Base-by-base conservation (phyloP, 2,797 vertebrate species). In the Chelidonichthys spinosus region DNA sequence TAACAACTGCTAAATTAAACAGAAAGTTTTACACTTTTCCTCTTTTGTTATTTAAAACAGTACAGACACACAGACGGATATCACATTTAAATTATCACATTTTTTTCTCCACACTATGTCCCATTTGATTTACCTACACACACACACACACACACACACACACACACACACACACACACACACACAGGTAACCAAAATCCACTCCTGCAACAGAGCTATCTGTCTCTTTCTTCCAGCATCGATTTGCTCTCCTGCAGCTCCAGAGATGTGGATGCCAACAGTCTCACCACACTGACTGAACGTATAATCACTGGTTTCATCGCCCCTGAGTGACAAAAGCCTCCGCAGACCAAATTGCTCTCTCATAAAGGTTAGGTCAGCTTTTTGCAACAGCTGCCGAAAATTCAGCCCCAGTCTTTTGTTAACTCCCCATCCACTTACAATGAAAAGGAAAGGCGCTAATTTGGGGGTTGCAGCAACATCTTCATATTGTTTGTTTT, bases 231-330 rank as follows among this genome's bases (percentile, higher is more conserved):
- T 75, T 69, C 3, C 42, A 17, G 47, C 35, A 72, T 42, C 70
- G 71, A 83, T 82, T 81, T 59, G 47, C 65, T 60, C 54, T 61
- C 44, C 74, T 37, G 72, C n/a, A 7, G 46, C 7, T 47, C 11
- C n/a, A n/a, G n/a, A 65, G 18, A 64, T n/a, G 35, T 53, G 69
- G 63, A 84, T 59, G 35, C 58, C 69, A 74, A 64, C 63, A 39
- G 63, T 76, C 79, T 63, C 47, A 56, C 59, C 37, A 69, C 44
- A 47, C 10, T 65, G 69, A 78, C 47, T 73, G 53, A 87, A 78
- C 47, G 65, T 40, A 62, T 69, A 59, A 82, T 82, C 49, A 72
- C 60, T 43, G 67, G 78, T 84, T 5, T 63, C 65, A 77, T 59
- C 68, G 68, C 36, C 25, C 37, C 3, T 2, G 39, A 49, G 40